phyloP scores from a whole-genome alignment of 2,888 invertebrate species.

The Candidula unifasciata region DNA sequence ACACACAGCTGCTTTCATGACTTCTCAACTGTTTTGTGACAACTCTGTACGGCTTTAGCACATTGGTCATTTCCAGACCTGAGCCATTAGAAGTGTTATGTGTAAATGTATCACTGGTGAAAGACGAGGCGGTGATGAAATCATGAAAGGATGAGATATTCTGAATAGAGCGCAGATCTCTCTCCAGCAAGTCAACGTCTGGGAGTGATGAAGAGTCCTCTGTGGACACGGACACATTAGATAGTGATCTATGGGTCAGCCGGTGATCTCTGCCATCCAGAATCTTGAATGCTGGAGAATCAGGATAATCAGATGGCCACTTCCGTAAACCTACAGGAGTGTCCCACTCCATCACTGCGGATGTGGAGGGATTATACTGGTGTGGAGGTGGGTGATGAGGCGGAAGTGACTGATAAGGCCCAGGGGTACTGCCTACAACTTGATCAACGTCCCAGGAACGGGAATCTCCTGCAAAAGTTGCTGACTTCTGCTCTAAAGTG shows the following conservation, averaged over 20 bases:
- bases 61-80: slow-evolving; percentile 30
- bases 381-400: slow-evolving; percentile 35
- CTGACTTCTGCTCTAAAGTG: slow-evolving; percentile 41
- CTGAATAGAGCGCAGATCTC: slow-evolving; percentile 63
- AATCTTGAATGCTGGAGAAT: neutral
- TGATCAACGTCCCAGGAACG: slow-evolving; percentile 13
- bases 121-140: slow-evolving; percentile 52
- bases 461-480: slow-evolving; percentile 31
- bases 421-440: neutral
- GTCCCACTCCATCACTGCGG: slow-evolving; percentile 28
- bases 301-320: slow-evolving; percentile 11
- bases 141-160: slow-evolving; percentile 51
- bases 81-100: neutral
- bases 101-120: slow-evolving; percentile 13
- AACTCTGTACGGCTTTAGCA: slow-evolving; percentile 7
- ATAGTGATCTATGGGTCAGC: slow-evolving; percentile 42
- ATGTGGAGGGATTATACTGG: neutral
- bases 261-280: slow-evolving; percentile 21
- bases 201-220: slow-evolving; percentile 43
- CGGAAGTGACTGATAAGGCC: slow-evolving; percentile 38
- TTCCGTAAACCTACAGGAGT: neutral
- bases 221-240: slow-evolving; percentile 38
- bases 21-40: neutral
- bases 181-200: slow-evolving; percentile 59
- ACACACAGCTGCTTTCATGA: neutral